phyloP scores from a whole-genome alignment of 2,797 vertebrate genomes.

The Alauda arvensis region DNA sequence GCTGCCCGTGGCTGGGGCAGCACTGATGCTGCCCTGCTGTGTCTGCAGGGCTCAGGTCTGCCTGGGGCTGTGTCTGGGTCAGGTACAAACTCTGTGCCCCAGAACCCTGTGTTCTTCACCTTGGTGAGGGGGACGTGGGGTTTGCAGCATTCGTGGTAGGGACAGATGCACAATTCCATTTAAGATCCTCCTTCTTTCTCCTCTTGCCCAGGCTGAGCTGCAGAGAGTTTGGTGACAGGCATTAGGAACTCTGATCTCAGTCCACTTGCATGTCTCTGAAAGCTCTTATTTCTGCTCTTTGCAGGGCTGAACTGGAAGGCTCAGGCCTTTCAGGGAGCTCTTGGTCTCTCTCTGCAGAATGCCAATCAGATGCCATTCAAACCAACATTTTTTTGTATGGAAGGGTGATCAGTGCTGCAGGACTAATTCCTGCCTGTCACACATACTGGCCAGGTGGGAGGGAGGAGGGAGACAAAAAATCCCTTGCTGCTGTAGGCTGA shows the following conservation, averaged over 20 bases:
- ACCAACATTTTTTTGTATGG: background rate
- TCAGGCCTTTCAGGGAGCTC: background rate
- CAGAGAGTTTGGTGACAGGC: background rate
- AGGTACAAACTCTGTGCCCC: background rate
- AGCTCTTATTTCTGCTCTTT: constrained; percentile 6
- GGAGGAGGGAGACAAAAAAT: background rate
- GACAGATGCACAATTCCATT: background rate
- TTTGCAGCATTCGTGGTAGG: background rate
- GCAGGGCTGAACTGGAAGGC: background rate
- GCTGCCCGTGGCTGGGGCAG: background rate
- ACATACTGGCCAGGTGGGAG: background rate
- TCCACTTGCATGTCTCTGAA: background rate
- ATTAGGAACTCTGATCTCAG: background rate
- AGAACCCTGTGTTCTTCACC: background rate
- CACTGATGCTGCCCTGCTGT: background rate
- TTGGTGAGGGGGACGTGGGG: background rate
- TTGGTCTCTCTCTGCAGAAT: background rate
- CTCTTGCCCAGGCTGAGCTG: background rate
- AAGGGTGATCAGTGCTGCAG: background rate
- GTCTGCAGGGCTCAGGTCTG: background rate
- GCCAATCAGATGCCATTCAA: constrained; percentile 36
- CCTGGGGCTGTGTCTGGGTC: background rate
- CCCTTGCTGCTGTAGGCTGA: background rate
- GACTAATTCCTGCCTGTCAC: background rate
- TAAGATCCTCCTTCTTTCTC: background rate